Conservation (phyloP, 2,888 invertebrate genomes). For the Lithophane ornitopus region DNA sequence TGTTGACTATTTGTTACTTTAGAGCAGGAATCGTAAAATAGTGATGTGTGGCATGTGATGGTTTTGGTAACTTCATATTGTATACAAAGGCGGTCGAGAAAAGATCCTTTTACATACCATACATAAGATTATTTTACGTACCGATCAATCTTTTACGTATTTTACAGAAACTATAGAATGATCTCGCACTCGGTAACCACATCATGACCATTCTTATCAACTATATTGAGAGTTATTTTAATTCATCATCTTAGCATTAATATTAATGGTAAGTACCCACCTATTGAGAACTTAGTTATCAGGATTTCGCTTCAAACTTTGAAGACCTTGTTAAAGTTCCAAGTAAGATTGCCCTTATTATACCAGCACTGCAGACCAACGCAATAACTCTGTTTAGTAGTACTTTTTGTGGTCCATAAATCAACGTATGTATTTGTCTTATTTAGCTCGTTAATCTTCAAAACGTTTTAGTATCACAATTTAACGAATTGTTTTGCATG, state of each 20-base stretch:
- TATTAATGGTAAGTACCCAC: neutral
- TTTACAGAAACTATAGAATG: neutral
- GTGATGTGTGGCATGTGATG: neutral
- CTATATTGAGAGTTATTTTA: neutral
- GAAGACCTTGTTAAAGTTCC: conserved; percentile 28
- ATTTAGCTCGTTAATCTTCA: too few species aligned
- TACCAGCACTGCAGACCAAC: neutral
- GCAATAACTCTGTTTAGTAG: neutral
- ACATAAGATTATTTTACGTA: too few species aligned
- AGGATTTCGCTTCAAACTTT: conserved; percentile 19
- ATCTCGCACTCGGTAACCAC: neutral
- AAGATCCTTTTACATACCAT: too few species aligned
- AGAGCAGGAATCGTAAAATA: neutral
- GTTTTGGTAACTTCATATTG: neutral
- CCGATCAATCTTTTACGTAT: neutral
- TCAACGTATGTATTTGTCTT: too few species aligned
- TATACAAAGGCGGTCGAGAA: neutral
- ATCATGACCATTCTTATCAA: neutral
- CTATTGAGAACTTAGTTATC: conserved; percentile 7
- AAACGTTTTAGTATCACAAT: neutral
- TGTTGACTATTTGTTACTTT: conserved; percentile 17
- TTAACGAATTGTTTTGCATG: neutral
- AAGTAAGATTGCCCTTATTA: neutral
- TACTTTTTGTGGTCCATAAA: too few species aligned
- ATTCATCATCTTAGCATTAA: neutral